phyloP scores from a whole-genome alignment of 2,797 vertebrate species.

The Myotis planiceps region DNA sequence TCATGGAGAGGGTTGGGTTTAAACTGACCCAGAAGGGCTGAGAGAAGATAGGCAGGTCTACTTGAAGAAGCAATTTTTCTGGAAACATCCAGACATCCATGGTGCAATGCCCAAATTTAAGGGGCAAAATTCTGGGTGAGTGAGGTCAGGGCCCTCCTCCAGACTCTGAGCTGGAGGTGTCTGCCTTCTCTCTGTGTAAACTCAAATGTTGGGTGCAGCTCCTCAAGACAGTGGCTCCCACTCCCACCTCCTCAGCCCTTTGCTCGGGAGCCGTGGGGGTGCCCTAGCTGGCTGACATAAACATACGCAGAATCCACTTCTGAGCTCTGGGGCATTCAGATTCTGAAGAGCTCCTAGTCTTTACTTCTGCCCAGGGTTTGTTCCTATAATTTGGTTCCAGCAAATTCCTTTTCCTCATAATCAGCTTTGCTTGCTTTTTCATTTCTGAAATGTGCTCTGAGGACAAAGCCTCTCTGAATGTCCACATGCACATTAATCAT shows the following conservation, averaged over 20 bases:
- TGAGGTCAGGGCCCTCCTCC: not conserved
- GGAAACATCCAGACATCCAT: not conserved
- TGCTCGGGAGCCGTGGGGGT: not conserved
- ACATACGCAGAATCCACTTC: not conserved
- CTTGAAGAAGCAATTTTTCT: not conserved
- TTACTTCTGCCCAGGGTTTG: not conserved
- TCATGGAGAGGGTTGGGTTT: not conserved
- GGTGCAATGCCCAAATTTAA: not conserved
- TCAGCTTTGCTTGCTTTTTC: constrained; percentile 6
- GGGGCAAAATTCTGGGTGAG: not conserved
- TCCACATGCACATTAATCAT: not conserved
- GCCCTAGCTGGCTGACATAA: not conserved
- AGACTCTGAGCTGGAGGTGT: not conserved
- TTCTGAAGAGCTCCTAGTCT: not conserved
- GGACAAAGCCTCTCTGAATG: not conserved
- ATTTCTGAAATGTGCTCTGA: constrained; percentile 26
- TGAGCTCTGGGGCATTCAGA: not conserved
- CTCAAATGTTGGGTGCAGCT: not conserved
- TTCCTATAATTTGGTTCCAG: not conserved
- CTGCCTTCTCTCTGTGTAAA: not conserved
- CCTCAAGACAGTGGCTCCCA: not conserved
- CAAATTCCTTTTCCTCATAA: not conserved
- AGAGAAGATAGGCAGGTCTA: not conserved
- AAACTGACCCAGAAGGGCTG: not conserved
- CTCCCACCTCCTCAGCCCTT: not conserved